Base-by-base conservation (phyloP, 1,140 invertebrate genomes). In the Acyrthosiphon pisum region DNA sequence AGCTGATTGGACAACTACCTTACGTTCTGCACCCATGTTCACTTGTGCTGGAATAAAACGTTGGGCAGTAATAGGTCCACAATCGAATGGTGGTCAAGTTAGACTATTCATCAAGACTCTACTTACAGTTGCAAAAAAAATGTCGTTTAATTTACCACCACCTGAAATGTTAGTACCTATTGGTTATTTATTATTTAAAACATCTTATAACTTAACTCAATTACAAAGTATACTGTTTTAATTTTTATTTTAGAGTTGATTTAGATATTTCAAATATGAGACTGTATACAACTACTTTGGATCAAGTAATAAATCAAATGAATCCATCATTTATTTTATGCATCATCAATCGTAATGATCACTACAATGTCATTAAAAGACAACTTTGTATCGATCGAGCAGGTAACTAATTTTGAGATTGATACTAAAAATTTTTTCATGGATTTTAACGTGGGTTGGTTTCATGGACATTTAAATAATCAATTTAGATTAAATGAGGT, bases 351-450 rank as follows among this genome's bases (percentile, higher is more conserved):
- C 96, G 96, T 87, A 94, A 96, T 11, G 98, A 99, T 94, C 95
- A 96, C 30, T 99, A 99, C 94, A 95, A 96, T 56, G 97, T 97
- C 0, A 97, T 99, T 6, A 99, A 99, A 94, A 98, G 98, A 94
- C 97, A 98, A 83, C 97, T 97, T 93, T 97, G 96, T 93, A 96
- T 98, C 0, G 98, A 99, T 93, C 95, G 97, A 23, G 96, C 94
- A 90, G 94, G 94, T 94, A 68, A 76, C 3, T 6, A 76, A 76
- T n/a, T 68, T 6, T n/a, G 11, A 76, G 1, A 76, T 76, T 76
- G 11, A 18, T n/a, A 76, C n/a, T 76, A 76, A 14, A 35, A 14
- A 35, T 76, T 76, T 76, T 76, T 14, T 30, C 11, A 4, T 76
- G 30, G 1, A n/a, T n/a, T 76, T n/a, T 18, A n/a, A 76, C 18